Evolutionary conservation across 2,797 vertebrate species (phyloP).

Genomic region (Danio jaintianensis): DNA sequence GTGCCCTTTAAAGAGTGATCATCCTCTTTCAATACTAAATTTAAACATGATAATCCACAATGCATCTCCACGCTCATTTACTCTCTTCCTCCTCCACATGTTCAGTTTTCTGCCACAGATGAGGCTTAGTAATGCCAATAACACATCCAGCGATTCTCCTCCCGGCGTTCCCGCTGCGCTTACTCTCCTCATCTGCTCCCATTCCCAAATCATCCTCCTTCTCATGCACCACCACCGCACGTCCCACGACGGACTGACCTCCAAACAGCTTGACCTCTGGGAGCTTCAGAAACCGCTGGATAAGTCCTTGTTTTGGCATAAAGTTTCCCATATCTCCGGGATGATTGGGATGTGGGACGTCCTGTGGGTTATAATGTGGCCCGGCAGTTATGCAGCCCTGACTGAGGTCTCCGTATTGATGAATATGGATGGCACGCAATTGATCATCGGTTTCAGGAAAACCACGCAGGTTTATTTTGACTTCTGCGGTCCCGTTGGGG

Average conservation of each 20-base stretch:
- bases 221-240: conserved; percentile 80
- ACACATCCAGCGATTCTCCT: conserved; percentile 82
- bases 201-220: conserved; percentile 82
- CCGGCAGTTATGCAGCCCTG: conserved; percentile 76
- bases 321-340: conserved; percentile 87
- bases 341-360: conserved; percentile 75
- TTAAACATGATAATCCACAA: background rate
- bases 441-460: conserved; percentile 63
- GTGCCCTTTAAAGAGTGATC: too few species aligned
- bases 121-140: conserved; percentile 72
- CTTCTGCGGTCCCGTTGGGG: conserved; percentile 69
- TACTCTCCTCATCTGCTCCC: conserved; percentile 77
- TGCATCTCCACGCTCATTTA: background rate
- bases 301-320: conserved; percentile 69
- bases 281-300: conserved; percentile 64
- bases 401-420: conserved; percentile 79
- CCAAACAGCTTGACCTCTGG: conserved; percentile 73
- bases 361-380: conserved; percentile 80
- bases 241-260: conserved; percentile 75
- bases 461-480: conserved; percentile 74
- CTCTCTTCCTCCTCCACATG: background rate
- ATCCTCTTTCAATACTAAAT: too few species aligned
- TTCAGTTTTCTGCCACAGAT: conserved; percentile 70
- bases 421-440: conserved; percentile 81
- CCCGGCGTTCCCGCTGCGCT: conserved; percentile 84